Conservation (phyloP, 2,797 vertebrate species). For the Kryptolebias ocellatus region DNA sequence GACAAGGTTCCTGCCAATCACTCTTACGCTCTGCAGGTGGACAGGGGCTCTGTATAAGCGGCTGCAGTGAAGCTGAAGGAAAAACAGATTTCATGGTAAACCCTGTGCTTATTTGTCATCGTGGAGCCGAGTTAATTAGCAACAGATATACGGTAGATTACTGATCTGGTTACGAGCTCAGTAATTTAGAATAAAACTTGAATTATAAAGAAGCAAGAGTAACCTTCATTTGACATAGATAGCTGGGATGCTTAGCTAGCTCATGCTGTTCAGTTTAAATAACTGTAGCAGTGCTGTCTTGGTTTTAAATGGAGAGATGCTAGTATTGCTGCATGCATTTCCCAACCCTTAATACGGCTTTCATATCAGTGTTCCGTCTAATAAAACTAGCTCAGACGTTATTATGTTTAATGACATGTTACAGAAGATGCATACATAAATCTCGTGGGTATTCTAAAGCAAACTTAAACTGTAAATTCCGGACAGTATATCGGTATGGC, state of each 20-base stretch:
- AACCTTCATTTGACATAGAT: slow-evolving; percentile 87
- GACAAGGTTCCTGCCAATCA: slow-evolving; percentile 51
- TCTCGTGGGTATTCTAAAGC: neutral
- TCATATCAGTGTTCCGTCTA: neutral
- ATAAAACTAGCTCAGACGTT: too few relatives aligned
- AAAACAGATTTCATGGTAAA: slow-evolving; percentile 79
- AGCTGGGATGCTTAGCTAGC: slow-evolving; percentile 75
- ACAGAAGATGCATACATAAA: neutral
- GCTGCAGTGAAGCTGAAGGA: slow-evolving; percentile 63
- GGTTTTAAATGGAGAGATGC: slow-evolving; percentile 24
- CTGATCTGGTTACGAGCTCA: neutral
- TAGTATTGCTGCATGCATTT: neutral
- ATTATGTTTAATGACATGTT: neutral
- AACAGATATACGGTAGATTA: neutral
- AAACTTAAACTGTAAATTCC: slow-evolving; percentile 2
- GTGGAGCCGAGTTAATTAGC: neutral
- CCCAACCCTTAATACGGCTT: neutral
- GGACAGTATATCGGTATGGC: too few relatives aligned
- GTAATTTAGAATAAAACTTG: slow-evolving; percentile 13
- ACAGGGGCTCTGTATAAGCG: slow-evolving; percentile 53
- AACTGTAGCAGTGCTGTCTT: slow-evolving; percentile 14
- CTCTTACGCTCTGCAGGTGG: slow-evolving; percentile 82
- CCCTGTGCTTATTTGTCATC: slow-evolving; percentile 6
- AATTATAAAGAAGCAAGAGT: slow-evolving; percentile 61
- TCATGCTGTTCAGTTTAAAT: slow-evolving; percentile 28